Conservation (phyloP, 1,140 invertebrate genomes). For the Panagrolaimus sp. region DNA sequence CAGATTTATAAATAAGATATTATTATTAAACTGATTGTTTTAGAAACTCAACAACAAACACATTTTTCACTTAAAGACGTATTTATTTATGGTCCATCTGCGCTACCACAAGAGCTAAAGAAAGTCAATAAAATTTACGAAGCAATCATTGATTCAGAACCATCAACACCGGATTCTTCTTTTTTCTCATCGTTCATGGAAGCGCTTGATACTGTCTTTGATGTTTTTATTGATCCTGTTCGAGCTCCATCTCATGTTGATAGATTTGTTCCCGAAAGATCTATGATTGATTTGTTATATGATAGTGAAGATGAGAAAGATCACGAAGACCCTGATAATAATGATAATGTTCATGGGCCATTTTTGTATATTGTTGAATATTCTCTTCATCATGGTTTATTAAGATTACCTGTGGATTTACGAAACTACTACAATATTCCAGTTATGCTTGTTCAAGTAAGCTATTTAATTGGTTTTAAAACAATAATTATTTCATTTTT, state of each 20-base stretch:
- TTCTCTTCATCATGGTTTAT: slow-evolving; percentile 89
- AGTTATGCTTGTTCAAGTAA: slow-evolving; percentile 39
- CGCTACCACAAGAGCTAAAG: slow-evolving; percentile 23
- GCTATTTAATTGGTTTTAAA: too few relatives aligned
- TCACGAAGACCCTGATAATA: too few relatives aligned
- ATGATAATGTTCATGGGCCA: slow-evolving; percentile 13
- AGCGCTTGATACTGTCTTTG: not conserved
- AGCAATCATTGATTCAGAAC: not conserved
- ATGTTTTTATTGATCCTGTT: not conserved
- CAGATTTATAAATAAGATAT: too few relatives aligned
- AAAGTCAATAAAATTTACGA: not conserved
- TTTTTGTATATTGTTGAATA: slow-evolving; percentile 96
- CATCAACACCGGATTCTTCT: not conserved
- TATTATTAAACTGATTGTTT: slow-evolving; percentile 18
- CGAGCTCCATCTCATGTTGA: too few relatives aligned
- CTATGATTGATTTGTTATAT: too few relatives aligned
- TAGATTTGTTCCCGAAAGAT: too few relatives aligned
- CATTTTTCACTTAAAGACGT: slow-evolving; percentile 23
- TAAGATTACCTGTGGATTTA: slow-evolving; percentile 74
- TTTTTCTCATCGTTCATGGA: not conserved
- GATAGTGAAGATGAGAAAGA: too few relatives aligned
- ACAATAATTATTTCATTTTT: too few relatives aligned
- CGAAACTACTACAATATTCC: slow-evolving; percentile 37
- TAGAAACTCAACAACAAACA: slow-evolving; percentile 12
- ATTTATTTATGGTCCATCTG: slow-evolving; percentile 27